Conservation (phyloP, 2,888 invertebrate species). For the Prosapia bicincta region DNA sequence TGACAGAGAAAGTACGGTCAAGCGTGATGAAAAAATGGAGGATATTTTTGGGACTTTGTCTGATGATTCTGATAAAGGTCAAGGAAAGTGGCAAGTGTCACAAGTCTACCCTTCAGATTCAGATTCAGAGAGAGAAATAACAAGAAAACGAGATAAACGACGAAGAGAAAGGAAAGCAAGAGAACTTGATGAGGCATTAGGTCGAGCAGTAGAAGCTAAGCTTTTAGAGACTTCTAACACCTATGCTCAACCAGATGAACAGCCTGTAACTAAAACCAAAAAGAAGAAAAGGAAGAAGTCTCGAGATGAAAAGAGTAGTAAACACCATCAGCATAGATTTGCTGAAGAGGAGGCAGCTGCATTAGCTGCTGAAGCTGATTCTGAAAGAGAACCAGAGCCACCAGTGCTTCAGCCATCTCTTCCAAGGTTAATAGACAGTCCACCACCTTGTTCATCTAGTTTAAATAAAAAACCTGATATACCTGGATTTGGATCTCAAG, state of each 20-base stretch:
- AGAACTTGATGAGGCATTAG: slow-evolving; percentile 76
- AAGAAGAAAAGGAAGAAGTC: slow-evolving; percentile 83
- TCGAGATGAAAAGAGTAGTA: slow-evolving; percentile 43
- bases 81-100: slow-evolving; percentile 43
- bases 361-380: slow-evolving; percentile 33
- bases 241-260: slow-evolving; percentile 55
- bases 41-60: slow-evolving; percentile 85
- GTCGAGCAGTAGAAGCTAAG: slow-evolving; percentile 77
- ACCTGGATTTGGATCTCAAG: slow-evolving; percentile 61
- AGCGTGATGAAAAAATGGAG: slow-evolving; percentile 79
- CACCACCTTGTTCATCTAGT: slow-evolving; percentile 35
- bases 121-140: slow-evolving; percentile 42
- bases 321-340: slow-evolving; percentile 46
- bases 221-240: slow-evolving; percentile 65
- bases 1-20: slow-evolving; percentile 43
- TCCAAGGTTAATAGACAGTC: slow-evolving; percentile 35
- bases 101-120: slow-evolving; percentile 54
- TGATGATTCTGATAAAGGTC: slow-evolving; percentile 57
- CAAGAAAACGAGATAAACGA: slow-evolving; percentile 42
- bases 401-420: slow-evolving; percentile 28
- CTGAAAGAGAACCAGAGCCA: slow-evolving; percentile 34
- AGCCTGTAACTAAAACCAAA: slow-evolving; percentile 72
- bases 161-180: slow-evolving; percentile 41
- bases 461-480: slow-evolving; percentile 54
- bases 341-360: slow-evolving; percentile 35